Base-by-base conservation (phyloP, 2,888 invertebrate species). In the Epistrophella euchroma region DNA sequence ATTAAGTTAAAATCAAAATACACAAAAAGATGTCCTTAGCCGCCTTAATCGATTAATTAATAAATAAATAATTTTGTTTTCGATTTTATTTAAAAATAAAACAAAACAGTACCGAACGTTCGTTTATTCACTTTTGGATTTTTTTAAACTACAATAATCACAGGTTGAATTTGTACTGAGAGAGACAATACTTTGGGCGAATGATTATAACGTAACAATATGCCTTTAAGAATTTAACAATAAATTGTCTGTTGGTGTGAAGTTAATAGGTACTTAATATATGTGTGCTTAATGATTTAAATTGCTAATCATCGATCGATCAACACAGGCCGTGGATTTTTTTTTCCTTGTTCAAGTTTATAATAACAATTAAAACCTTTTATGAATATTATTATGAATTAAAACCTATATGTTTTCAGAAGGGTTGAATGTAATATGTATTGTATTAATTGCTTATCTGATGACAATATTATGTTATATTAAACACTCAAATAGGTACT, bases 251-350 rank as follows among this genome's bases (percentile, higher is more conserved):
- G 50, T 9, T 15, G 9, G 25, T 35, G n/a, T 50, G 28, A 52
- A 28, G 19, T 37, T 17, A 22, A 9, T 19, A n/a, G n/a, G n/a
- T n/a, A 50, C 13, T 68, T 22, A 15, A 25, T 32, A 28, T 6
- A 32, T 32, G 9, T n/a, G n/a, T 50, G n/a, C 25, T 47, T 52
- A 68, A 68, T 52, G 37, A 52, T 52, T 68, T 22, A 52, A 37
- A 68, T 25, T 25, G 37, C 25, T 37, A 68, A 52, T 52, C n/a
- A 68, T 6, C 40, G 9, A 40, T 60, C 37, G 37, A 68, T 68
- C 35, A 52, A 17, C 10, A 40, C 10, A 40, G 37, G 68, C 52
- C n/a, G 68, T 11, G 68, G 32, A 5, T 66, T 17, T 28, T 43
- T 9, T 45, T 22, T n/a, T n/a, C n/a, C n/a, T 64, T 64, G 25